Evolutionary conservation across 2,888 invertebrate species (phyloP), one percentile per base, ranked within the genome.

Genomic region (Idaea aversata): DNA sequence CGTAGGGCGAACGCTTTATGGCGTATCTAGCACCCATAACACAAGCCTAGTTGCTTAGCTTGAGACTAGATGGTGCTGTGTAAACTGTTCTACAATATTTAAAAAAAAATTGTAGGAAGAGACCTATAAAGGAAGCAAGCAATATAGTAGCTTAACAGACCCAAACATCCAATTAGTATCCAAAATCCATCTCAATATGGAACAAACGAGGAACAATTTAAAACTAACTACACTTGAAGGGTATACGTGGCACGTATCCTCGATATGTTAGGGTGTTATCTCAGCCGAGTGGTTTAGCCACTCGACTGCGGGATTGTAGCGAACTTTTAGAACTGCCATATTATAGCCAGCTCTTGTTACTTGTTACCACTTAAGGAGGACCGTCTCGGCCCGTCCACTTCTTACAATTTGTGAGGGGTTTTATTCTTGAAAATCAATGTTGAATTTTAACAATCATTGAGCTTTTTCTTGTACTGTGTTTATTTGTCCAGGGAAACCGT

Each of bases 241-340:
- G 47, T 10, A 47, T 47, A 47, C 47, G 47, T 47, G 13, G 67
- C 76, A 76, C 77, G 76, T 75, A 72, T 59, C 59, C 63, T 65
- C 73, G 64, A 79, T 79, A 78, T 74, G 77, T 80, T 73, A 71
- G 73, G 74, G 74, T 74, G 75, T 75, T 79, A 77, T 77, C 74
- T 68, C 73, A 75, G 70, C 70, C 68, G 72, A 69, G 65, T 72
- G 73, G 68, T 71, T 74, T 69, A 72, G 70, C 75, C 70, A 68
- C 69, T 47, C 47, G 47, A 10, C 47, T 47, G 47, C 47, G 47
- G 47, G 47, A 47, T 47, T 47, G 7, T 47, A 47, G 47, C 13
- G 47, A 10, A 47, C 47, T 47, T 47, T 47, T 47, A 47, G 47
- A 47, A 47, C 47, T 47, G 47, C 47, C 47, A 47, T 47, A 47